phyloP scores from a whole-genome alignment of 2,797 vertebrate genomes.

The Huso huso region DNA sequence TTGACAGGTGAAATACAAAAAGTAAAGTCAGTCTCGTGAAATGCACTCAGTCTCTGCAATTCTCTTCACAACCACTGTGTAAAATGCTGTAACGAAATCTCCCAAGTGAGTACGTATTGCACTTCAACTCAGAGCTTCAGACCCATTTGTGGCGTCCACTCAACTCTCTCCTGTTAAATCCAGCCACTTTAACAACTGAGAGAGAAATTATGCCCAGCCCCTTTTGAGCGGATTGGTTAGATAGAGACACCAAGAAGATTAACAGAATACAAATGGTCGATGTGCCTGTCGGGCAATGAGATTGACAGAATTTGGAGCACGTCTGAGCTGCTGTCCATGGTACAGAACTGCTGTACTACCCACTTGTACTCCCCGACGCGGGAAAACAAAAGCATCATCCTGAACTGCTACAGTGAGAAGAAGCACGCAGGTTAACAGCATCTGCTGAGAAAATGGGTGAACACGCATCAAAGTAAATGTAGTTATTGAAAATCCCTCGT shows the following conservation, averaged over 20 bases:
- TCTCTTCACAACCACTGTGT: conserved; percentile 20
- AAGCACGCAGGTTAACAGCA: not conserved
- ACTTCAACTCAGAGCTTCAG: conserved; percentile 46
- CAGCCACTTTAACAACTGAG: conserved; percentile 44
- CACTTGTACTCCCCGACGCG: conserved; percentile 5
- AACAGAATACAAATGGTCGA: conserved; percentile 22
- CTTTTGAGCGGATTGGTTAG: conserved; percentile 48
- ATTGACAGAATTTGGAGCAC: conserved; percentile 11
- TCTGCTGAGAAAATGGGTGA: too few relatives aligned
- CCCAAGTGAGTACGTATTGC: conserved; percentile 26
- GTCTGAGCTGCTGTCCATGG: conserved; percentile 29
- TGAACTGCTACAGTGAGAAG: not conserved
- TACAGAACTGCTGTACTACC: conserved; percentile 18
- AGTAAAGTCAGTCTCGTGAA: conserved; percentile 40
- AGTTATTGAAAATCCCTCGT: too few relatives aligned
- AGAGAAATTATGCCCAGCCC: conserved; percentile 47
- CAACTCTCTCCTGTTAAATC: conserved; percentile 43
- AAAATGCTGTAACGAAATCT: conserved; percentile 17
- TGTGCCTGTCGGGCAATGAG: conserved; percentile 1
- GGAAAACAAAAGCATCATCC: not conserved
- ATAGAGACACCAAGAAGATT: conserved; percentile 36
- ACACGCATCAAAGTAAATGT: too few relatives aligned
- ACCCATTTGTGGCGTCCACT: conserved; percentile 47
- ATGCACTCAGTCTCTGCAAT: conserved; percentile 28
- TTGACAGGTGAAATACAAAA: conserved; percentile 49